Evolutionary conservation across 2,888 invertebrate species (phyloP).

Genomic region (Actias luna): DNA sequence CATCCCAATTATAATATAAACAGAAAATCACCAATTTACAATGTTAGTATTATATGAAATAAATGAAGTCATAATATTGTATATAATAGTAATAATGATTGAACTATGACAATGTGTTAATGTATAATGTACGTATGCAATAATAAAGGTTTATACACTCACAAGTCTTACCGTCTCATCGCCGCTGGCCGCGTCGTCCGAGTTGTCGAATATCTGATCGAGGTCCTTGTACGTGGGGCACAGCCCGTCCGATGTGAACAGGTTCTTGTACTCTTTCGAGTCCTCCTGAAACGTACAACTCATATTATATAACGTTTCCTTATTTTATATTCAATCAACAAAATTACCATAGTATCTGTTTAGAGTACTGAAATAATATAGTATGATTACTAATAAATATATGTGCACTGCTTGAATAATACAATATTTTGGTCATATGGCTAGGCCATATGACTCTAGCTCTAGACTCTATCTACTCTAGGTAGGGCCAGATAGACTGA

Average conservation of each 20-base stretch:
- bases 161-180: slow-evolving; percentile 91
- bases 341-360: too few species aligned
- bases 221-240: slow-evolving; percentile 94
- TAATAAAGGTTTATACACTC: slow-evolving; percentile 53
- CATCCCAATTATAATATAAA: neutral
- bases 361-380: too few species aligned
- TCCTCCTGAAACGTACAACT: slow-evolving; percentile 61
- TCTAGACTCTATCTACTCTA: too few species aligned
- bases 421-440: too few species aligned
- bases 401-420: too few species aligned
- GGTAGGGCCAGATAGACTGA: too few species aligned
- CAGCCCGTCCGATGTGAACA: slow-evolving; percentile 94
- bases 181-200: slow-evolving; percentile 93
- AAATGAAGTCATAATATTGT: neutral
- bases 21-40: too few species aligned
- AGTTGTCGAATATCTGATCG: slow-evolving; percentile 97
- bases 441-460: too few species aligned
- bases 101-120: neutral
- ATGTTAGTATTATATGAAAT: too few species aligned
- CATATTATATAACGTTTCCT: too few species aligned
- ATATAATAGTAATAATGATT: neutral
- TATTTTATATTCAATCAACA: too few species aligned
- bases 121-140: neutral
- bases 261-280: slow-evolving; percentile 83
- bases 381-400: too few species aligned